Conservation (phyloP, 2,888 invertebrate genomes). For the Noctua janthe region DNA sequence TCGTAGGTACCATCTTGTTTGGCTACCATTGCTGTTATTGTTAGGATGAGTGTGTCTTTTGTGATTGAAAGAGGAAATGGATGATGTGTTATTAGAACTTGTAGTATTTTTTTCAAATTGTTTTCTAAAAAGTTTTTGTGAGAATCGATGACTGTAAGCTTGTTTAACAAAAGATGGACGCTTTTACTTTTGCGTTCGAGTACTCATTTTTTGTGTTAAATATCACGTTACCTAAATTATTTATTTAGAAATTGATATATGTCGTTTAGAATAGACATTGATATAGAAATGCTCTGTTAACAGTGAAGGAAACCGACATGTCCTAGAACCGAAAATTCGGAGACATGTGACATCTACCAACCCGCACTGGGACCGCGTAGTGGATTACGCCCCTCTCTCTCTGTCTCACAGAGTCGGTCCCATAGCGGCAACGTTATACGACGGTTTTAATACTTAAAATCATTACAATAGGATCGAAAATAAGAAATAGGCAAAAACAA, state of each 20-base stretch:
- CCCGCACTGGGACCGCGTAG: too few species aligned
- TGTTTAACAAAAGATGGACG: constrained; percentile 43
- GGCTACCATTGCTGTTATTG: constrained; percentile 3
- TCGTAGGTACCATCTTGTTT: neutral
- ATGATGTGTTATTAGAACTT: neutral
- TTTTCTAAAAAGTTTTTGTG: constrained; percentile 25
- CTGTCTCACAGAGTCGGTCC: too few species aligned
- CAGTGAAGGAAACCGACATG: neutral
- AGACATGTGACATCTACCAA: too few species aligned
- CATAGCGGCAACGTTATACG: too few species aligned
- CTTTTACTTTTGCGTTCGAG: constrained; percentile 35
- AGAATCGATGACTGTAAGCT: constrained; percentile 33
- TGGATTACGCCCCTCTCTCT: too few species aligned
- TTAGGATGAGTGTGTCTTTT: accelerated
- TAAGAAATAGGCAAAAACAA: too few species aligned
- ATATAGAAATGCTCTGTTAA: neutral
- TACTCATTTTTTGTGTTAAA: constrained; percentile 5
- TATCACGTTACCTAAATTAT: neutral
- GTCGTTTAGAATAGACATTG: neutral
- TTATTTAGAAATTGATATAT: constrained; percentile 11
- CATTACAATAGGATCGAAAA: too few species aligned
- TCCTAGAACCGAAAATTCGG: neutral
- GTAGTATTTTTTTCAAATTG: neutral
- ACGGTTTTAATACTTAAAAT: too few species aligned
- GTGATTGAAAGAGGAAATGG: neutral